phyloP scores from a whole-genome alignment of 2,113 vertebrate species.

The Apodemus sylvaticus region DNA sequence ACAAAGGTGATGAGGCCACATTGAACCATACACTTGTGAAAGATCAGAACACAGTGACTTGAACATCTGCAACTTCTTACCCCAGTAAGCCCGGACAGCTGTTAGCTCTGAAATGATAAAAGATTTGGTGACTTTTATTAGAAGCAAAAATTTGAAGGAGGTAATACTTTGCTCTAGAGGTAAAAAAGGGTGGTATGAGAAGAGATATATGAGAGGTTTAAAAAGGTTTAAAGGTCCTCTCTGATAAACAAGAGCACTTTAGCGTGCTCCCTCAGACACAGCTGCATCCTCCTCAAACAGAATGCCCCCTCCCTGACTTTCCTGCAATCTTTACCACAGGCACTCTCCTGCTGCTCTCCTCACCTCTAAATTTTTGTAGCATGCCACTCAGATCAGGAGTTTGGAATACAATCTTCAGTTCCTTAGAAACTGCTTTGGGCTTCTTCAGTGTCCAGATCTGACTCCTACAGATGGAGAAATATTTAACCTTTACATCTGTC shows the following conservation, averaged over 20 bases:
- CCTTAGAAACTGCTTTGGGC: conserved; percentile 40
- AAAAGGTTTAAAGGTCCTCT: too few species aligned
- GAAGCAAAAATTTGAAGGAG: neutral
- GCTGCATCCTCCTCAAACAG: neutral
- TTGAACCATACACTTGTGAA: neutral
- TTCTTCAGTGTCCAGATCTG: conserved; percentile 61
- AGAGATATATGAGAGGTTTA: too few species aligned
- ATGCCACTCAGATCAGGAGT: conserved; percentile 50
- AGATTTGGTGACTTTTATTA: conserved; percentile 29
- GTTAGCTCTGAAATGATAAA: conserved; percentile 73
- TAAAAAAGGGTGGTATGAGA: neutral
- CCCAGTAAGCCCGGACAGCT: conserved; percentile 65
- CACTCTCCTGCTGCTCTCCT: neutral
- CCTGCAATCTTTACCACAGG: neutral
- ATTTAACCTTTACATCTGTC: neutral
- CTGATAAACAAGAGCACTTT: neutral
- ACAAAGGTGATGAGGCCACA: neutral
- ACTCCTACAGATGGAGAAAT: conserved; percentile 61
- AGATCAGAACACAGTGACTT: neutral
- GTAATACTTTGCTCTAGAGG: neutral
- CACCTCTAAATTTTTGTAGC: conserved; percentile 50
- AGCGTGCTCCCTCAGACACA: neutral
- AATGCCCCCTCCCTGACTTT: neutral
- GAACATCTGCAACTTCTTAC: conserved; percentile 63
- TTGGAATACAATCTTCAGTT: neutral